These are phyloP conservation scores for Craterocephalus amniculus DNA, from an alignment of 2,797 vertebrate genomes.

Conservation along the genomic window DNA sequence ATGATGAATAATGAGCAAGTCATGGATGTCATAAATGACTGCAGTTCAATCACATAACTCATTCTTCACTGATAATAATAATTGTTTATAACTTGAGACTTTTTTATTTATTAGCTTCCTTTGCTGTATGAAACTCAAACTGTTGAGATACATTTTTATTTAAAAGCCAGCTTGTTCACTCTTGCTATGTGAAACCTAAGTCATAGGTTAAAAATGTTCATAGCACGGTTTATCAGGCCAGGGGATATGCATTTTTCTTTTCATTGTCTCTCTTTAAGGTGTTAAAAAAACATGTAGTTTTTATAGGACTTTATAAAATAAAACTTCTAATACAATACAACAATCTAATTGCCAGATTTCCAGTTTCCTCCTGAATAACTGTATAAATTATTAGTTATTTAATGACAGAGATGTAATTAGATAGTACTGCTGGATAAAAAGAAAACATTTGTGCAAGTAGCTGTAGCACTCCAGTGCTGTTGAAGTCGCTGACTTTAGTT, in stretches of 20 bases:
- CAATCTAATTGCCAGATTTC: neutral
- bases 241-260: no score
- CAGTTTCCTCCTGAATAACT: neutral
- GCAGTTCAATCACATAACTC: neutral
- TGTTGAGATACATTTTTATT: neutral
- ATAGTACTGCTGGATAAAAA: constrained; percentile 6
- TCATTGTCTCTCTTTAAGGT: no score
- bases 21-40: neutral
- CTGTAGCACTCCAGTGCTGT: neutral
- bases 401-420: neutral
- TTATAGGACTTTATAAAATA: no score
- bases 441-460: neutral
- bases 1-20: neutral
- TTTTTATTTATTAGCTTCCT: constrained; percentile 9
- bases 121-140: neutral
- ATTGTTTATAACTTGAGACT: constrained; percentile 1
- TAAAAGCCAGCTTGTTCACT: neutral
- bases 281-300: no score
- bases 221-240: no score
- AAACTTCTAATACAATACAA: no score
- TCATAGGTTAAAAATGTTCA: no score
- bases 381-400: neutral
- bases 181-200: no score
- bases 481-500: neutral
- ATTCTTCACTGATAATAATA: neutral